Evolutionary conservation across 2,113 vertebrate species (phyloP).

Genomic region (Ploceus nigricollis): DNA sequence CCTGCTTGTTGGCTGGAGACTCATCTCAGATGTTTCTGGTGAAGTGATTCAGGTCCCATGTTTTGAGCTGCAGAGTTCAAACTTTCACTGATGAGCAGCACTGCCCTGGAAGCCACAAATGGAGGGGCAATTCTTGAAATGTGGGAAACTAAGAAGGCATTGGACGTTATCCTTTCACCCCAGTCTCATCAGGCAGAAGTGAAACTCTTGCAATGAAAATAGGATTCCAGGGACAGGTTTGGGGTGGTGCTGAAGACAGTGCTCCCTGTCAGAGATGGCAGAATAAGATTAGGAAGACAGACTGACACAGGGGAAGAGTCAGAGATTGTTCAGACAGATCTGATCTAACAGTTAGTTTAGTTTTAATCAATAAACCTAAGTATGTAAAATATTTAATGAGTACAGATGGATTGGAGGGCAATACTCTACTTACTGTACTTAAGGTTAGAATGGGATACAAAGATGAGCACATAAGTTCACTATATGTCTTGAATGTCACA

Average conservation of each 20-base stretch:
- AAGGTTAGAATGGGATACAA: background rate
- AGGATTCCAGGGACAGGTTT: background rate
- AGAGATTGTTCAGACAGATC: background rate
- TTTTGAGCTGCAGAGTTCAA: background rate
- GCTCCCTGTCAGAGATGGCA: background rate
- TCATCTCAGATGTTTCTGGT: background rate
- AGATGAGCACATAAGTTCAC: background rate
- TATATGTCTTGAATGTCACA: background rate
- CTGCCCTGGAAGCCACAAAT: background rate
- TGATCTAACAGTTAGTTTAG: background rate
- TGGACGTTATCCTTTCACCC: background rate
- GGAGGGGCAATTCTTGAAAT: background rate
- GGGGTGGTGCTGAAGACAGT: background rate
- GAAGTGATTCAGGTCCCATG: background rate
- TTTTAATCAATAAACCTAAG: background rate
- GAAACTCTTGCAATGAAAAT: background rate
- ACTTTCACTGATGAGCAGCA: background rate
- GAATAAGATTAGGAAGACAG: background rate
- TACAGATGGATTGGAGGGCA: background rate
- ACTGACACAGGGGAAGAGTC: background rate
- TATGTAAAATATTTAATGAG: background rate
- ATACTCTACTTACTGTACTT: background rate
- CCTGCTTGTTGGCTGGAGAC: background rate
- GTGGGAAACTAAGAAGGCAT: rapidly evolving
- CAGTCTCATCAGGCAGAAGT: background rate